Base-by-base conservation (phyloP, 2,113 vertebrate species). In the Eurystomus gularis region DNA sequence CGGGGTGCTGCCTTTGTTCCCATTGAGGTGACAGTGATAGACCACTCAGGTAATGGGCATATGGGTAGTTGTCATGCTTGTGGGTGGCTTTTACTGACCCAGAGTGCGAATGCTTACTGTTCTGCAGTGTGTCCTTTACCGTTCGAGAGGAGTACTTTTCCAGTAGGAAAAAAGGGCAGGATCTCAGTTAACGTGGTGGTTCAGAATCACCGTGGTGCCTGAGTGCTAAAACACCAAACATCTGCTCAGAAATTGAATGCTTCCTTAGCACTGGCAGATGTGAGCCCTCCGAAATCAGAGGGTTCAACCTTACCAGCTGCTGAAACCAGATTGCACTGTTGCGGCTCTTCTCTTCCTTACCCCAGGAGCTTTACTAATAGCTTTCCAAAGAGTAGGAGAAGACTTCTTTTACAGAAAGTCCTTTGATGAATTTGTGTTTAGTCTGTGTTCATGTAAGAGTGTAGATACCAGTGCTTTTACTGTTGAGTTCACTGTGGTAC, bases 1-100 rank as follows among this genome's bases (percentile, higher is more conserved):
- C 21, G 19, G 49, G 26, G 20, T n/a, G 18, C 21, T 23, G 17
- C 28, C 39, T 57, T 19, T 11, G 46, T n/a, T 16, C 39, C 82
- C 1, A 0, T 6, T 8, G 37, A 29, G 28, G 11, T 42, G 12
- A 14, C 26, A 3, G 17, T 17, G 54, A 23, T 0, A 4, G 24
- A 15, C 29, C n/a, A 5, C 49, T 14, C 12, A 5, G 35, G 44
- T 15, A 2, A 29, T 11, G 60, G 60, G 26, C 26, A 19, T 9
- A 8, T 8, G 40, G 11, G 52, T 35, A 17, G 40, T 19, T 51
- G 17, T n/a, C 26, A 7, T 2, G 0, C 5, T 2, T 33, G 31
- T 16, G 33, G 7, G 23, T 65, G 49, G 19, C 16, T 6, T 12
- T 26, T 17, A 6, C 77, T 42, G 57, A 26, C 57, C n/a, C 76